Conservation (phyloP, 2,113 vertebrate genomes). For the Corvus hawaiiensis region DNA sequence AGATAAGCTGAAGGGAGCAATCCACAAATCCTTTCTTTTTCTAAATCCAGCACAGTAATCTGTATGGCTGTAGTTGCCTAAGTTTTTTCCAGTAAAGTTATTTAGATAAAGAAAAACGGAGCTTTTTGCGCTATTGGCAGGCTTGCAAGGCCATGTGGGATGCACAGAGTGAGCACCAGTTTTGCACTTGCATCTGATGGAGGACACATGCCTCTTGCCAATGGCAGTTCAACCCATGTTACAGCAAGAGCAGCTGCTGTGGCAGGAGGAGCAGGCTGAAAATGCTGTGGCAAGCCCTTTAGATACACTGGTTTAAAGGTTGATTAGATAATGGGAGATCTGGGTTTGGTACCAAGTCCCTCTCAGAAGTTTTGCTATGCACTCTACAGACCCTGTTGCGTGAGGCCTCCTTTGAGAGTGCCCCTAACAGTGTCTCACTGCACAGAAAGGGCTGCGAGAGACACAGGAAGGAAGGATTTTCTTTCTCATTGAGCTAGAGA, state of each 20-base stretch:
- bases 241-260: background rate
- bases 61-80: background rate
- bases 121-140: background rate
- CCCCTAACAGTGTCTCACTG: background rate
- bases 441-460: fast-evolving
- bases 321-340: background rate
- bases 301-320: background rate
- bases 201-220: fast-evolving
- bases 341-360: background rate
- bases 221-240: fast-evolving
- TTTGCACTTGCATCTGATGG: background rate
- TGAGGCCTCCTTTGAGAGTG: background rate
- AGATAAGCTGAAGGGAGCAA: background rate
- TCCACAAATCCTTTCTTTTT: background rate
- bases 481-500: background rate
- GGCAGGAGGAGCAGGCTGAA: background rate
- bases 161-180: background rate
- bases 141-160: background rate
- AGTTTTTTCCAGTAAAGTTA: background rate
- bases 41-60: background rate
- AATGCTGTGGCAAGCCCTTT: background rate
- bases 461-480: background rate
- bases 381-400: background rate
- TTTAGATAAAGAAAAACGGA: background rate
- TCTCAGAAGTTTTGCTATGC: background rate